A percentile compares a stretch with the other conserved stretches of the same genome.
Conservation (phyloP, 2,113 vertebrate species). For the Phrynosoma platyrhinos region DNA sequence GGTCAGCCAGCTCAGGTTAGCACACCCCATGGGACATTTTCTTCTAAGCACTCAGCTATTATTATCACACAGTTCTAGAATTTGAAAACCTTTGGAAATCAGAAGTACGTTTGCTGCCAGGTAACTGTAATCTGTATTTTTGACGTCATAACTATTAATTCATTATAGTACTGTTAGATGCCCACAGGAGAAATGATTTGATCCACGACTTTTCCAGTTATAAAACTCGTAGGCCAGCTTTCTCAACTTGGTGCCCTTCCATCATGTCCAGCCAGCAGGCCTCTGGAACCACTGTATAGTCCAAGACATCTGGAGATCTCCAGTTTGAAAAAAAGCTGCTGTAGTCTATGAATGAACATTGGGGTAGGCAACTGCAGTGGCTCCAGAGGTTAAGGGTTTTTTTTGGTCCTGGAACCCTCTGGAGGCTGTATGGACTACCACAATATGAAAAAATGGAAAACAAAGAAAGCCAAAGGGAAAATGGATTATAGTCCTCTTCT, state of each 20-base stretch:
- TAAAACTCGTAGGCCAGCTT: constrained; percentile 26
- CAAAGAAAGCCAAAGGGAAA: no score
- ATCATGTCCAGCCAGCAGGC: not conserved
- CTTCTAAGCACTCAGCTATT: constrained; percentile 57
- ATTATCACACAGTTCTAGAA: constrained; percentile 38
- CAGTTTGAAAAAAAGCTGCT: not conserved
- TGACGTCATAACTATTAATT: constrained; percentile 5
- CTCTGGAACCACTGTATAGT: not conserved
- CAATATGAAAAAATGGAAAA: no score
- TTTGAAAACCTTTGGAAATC: constrained; percentile 38
- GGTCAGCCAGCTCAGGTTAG: constrained; percentile 65
- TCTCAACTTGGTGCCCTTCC: not conserved
- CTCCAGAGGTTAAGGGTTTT: no score
- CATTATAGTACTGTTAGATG: not conserved
- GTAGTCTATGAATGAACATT: not conserved
- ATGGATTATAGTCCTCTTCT: no score
- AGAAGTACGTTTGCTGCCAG: constrained; percentile 18
- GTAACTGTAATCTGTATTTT: constrained; percentile 5
- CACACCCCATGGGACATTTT: constrained; percentile 61
- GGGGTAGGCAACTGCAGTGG: no score
- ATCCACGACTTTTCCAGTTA: not conserved
- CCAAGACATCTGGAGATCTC: not conserved
- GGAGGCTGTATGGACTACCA: no score
- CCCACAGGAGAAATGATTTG: constrained; percentile 14
- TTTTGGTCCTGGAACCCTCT: no score